phyloP scores from a whole-genome alignment of 2,888 invertebrate genomes.

The Vesta saturnalis region DNA sequence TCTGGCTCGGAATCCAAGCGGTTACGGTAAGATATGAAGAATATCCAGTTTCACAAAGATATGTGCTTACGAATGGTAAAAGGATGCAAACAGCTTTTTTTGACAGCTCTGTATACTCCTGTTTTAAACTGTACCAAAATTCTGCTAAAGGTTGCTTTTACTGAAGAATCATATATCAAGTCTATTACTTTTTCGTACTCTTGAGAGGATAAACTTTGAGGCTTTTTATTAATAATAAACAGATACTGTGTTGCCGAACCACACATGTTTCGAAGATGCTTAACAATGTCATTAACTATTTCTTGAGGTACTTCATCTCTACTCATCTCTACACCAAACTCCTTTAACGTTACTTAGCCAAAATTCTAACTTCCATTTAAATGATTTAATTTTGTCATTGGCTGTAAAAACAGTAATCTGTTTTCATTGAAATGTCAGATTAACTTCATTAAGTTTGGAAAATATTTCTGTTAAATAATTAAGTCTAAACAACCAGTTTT shows the following conservation, averaged over 20 bases:
- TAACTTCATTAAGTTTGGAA: too few species aligned
- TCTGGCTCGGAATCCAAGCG: constrained; percentile 16
- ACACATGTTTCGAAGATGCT: neutral
- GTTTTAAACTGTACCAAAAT: constrained; percentile 7
- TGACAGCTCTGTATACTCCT: constrained; percentile 18
- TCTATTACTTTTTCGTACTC: too few species aligned
- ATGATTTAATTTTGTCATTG: constrained; percentile 1
- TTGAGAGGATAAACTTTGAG: too few species aligned
- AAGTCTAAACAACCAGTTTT: constrained; percentile 14
- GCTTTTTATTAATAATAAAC: too few species aligned
- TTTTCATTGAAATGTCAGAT: too few species aligned
- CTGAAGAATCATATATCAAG: too few species aligned
- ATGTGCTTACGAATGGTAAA: constrained; percentile 18
- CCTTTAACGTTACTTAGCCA: constrained; percentile 4
- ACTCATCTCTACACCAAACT: constrained; percentile 4
- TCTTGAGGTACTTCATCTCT: neutral
- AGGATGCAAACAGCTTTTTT: constrained; percentile 16
- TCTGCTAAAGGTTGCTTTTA: constrained; percentile 3
- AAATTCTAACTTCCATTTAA: constrained; percentile 8
- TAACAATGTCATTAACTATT: neutral
- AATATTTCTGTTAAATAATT: too few species aligned
- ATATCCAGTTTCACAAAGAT: constrained; percentile 16
- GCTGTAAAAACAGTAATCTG: too few species aligned
- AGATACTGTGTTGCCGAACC: too few species aligned
- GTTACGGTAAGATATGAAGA: constrained; percentile 18